Percentiles rank a stretch among this genome's conserved stretches.
Evolutionary conservation across 2,797 vertebrate species (phyloP).

Genomic region (Adrianichthys oophorus): DNA sequence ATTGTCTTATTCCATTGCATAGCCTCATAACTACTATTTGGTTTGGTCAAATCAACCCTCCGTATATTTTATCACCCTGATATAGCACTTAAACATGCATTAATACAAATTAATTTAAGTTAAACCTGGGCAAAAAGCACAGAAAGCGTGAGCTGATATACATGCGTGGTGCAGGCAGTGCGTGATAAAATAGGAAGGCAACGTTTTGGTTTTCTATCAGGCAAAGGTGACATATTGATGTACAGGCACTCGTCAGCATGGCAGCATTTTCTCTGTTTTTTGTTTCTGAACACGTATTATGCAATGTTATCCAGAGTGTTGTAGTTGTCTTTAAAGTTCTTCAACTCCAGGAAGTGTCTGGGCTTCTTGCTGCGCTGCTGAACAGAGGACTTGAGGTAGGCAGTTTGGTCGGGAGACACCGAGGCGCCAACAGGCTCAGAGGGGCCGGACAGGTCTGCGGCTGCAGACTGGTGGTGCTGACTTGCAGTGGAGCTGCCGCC

Average conservation of each 20-base stretch:
- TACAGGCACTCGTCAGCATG: conserved; percentile 41
- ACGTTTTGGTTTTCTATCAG: conserved; percentile 33
- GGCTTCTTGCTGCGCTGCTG: conserved; percentile 92
- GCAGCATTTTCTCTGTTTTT: conserved; percentile 17
- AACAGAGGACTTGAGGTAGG: conserved; percentile 85
- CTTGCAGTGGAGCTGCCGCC: conserved; percentile 74
- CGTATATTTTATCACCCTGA: not conserved
- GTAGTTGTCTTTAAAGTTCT: conserved; percentile 98
- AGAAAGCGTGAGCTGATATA: conserved; percentile 42
- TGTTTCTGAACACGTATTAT: conserved; percentile 19
- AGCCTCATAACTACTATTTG: conserved; percentile 26
- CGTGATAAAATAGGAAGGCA: conserved; percentile 42
- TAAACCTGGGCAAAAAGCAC: conserved; percentile 29
- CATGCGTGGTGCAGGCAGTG: conserved; percentile 38
- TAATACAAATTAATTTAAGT: conserved; percentile 29
- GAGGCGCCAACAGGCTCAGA: conserved; percentile 68
- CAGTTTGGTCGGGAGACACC: conserved; percentile 88
- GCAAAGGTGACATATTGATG: not conserved
- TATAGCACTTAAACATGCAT: conserved; percentile 30
- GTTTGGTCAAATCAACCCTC: conserved; percentile 62
- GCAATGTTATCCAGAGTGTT: conserved; percentile 94
- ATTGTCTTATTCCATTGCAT: conserved; percentile 69
- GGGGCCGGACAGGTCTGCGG: conserved; percentile 87
- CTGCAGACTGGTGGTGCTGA: conserved; percentile 89
- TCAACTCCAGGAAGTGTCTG: conserved; percentile 94